Evolutionary conservation across 2,113 vertebrate genomes (phyloP), one percentile per base, ranked within the genome.

Genomic region (Catagonus wagneri): DNA sequence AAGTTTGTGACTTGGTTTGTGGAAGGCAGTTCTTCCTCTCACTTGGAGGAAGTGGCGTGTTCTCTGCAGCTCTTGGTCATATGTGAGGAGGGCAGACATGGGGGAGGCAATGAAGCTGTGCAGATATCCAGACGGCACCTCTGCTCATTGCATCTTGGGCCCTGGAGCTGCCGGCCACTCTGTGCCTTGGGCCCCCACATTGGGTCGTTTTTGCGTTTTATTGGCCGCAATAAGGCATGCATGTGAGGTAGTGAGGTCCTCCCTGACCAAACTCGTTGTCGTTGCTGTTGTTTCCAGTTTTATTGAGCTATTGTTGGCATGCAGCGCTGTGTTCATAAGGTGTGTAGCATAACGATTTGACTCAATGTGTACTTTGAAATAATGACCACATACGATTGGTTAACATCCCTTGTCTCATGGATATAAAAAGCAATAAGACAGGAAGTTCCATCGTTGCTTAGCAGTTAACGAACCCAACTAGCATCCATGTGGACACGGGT

Each of bases 31-130:
- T 95, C 1, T 0, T 96, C 63, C 27, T 54, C 90, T 96, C 71
- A 36, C 75, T 95, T 68, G 80, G 56, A 16, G 36, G 54, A 96
- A 39, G 60, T 68, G 86, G 16, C 61, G n/a, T 68, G 78, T 71
- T 83, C 95, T 71, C 80, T 86, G 87, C 68, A 94, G 93, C 32
- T 95, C 88, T 14, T 83, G 71, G 44, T 44, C 95, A 88, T n/a
- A 8, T 4, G 78, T 93, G 83, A 78, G 92, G 71, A 79, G 76
- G 80, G 68, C 72, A 94, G 25, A 95, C 68, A 78, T 66, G 83
- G 90, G 92, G 74, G 87, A 0, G 0, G 88, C 50, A 8, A 44
- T 44, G 44, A 44, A 44, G 44, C 44, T 44, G 44, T 44, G 44
- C 44, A 44, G 44, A 44, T 44, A 44, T 79, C 79, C 79, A 17